Evolutionary conservation across 2,113 vertebrate genomes (phyloP), one percentile per base, ranked within the genome.

Genomic region (Apistogramma diplotaenia): DNA sequence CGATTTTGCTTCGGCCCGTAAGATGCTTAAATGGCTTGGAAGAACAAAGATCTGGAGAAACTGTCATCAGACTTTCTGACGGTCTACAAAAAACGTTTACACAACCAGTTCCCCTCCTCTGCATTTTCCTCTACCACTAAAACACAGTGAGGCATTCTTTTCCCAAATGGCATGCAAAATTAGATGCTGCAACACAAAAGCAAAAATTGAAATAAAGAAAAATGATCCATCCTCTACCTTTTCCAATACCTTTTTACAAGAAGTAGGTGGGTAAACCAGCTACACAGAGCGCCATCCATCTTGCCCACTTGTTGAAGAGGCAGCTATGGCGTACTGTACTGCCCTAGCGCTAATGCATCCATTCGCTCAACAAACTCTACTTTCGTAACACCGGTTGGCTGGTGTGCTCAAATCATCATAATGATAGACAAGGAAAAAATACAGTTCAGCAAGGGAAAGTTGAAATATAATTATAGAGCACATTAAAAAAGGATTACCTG

Each of bases 1-100:
- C 21, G 15, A 19, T 29, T 27, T 53, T 35, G 54, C 60, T 75
- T 37, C 37, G 27, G 31, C 19, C 21, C 76, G 33, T 82, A 62
- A 83, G 61, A 76, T 74, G 40, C 57, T 76, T 40, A 59, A 74
- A 74, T 67, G 21, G 55, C 62, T 74, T 70, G 29, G 31, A 71
- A 83, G 61, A 82, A 67, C 75, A 79, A 84, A 84, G 25, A 40
- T 71, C 78, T 88, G 60, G 74, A 25, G 5, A 84, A 83, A 87
- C 56, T 16, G 27, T 82, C 57, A 19, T 81, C 70, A 72, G 83
- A 87, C 55, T 78, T 54, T 60, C 74, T 8, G 35, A 65, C 37
- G 78, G 71, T 78, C 82, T 51, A 60, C 77, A 81, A 60, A 56
- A 21, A 46, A 76, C 1, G 0, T 43, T 76, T 78, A n/a, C 19